These are phyloP conservation scores for Cephus nigrinus DNA, from an alignment of 2,888 invertebrate species.

Conservation along the genomic window DNA sequence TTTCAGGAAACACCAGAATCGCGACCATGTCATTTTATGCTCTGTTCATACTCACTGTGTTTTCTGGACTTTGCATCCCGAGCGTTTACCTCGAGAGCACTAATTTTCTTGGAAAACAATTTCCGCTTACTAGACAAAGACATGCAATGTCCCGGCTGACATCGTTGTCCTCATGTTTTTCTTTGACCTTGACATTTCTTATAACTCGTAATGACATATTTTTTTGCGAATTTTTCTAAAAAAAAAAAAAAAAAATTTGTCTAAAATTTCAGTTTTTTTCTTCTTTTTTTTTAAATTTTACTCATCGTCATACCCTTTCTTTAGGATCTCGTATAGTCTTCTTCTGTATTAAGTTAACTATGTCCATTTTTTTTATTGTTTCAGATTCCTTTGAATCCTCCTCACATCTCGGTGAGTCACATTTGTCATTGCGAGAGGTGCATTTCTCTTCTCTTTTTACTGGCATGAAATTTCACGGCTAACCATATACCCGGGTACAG, in stretches of 20 bases:
- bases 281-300: not conserved
- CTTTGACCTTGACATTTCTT: too few relatives aligned
- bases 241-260: too few relatives aligned
- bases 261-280: not conserved
- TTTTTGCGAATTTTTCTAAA: too few relatives aligned
- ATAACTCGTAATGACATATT: too few relatives aligned
- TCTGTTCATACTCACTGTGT: too few relatives aligned
- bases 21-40: too few relatives aligned
- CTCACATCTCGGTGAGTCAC: constrained; percentile 61
- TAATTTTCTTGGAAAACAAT: not conserved
- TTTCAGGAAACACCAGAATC: too few relatives aligned
- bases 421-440: constrained; percentile 18
- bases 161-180: not conserved
- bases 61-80: not conserved
- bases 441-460: not conserved
- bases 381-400: constrained; percentile 62
- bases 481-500: not conserved
- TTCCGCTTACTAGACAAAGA: not conserved
- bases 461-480: constrained; percentile 2
- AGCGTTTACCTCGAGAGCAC: not conserved
- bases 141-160: not conserved
- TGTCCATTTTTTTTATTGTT: constrained; percentile 50
- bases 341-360: not conserved
- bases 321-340: not conserved
- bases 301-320: not conserved